Percentiles rank a stretch among this genome's conserved stretches.
Evolutionary conservation across 2,888 invertebrate species (phyloP).

Genomic region (Megamerina dolium): DNA sequence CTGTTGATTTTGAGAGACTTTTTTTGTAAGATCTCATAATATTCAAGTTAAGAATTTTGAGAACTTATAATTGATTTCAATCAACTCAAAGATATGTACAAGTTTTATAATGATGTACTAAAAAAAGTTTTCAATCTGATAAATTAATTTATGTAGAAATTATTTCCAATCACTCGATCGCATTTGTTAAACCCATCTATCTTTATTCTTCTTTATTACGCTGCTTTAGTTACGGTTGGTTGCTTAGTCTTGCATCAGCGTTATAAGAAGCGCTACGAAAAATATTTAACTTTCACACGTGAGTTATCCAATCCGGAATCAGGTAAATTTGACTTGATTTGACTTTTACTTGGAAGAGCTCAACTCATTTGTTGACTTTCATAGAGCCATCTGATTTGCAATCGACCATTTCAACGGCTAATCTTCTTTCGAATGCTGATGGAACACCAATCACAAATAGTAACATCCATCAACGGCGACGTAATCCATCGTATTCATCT

Average conservation of each 20-base stretch:
- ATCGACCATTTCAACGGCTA: slow-evolving; percentile 44
- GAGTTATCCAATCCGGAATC: slow-evolving; percentile 53
- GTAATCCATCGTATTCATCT: slow-evolving; percentile 41
- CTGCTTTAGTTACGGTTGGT: slow-evolving; percentile 62
- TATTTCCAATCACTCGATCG: background rate
- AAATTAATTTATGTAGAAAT: background rate
- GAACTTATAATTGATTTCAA: too few relatives aligned
- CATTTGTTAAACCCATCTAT: background rate
- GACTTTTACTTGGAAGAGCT: background rate
- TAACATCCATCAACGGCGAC: slow-evolving; percentile 28
- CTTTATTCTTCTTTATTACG: background rate
- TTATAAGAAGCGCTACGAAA: slow-evolving; percentile 65
- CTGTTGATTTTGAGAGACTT: too few relatives aligned
- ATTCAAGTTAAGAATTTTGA: too few relatives aligned
- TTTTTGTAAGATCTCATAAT: too few relatives aligned
- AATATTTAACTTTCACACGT: slow-evolving; percentile 58
- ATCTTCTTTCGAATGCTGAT: slow-evolving; percentile 37
- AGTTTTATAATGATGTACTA: slow-evolving; percentile 35
- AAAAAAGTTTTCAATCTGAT: slow-evolving; percentile 48
- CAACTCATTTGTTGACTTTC: background rate
- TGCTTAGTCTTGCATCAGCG: slow-evolving; percentile 79
- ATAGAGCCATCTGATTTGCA: slow-evolving; percentile 35
- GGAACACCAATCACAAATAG: slow-evolving; percentile 16
- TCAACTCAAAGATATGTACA: too few relatives aligned
- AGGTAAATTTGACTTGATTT: slow-evolving; percentile 27